A percentile compares a stretch with the other conserved stretches of the same genome.
Conservation (phyloP, 2,797 vertebrate genomes). For the Aselliscus stoliczkanus region DNA sequence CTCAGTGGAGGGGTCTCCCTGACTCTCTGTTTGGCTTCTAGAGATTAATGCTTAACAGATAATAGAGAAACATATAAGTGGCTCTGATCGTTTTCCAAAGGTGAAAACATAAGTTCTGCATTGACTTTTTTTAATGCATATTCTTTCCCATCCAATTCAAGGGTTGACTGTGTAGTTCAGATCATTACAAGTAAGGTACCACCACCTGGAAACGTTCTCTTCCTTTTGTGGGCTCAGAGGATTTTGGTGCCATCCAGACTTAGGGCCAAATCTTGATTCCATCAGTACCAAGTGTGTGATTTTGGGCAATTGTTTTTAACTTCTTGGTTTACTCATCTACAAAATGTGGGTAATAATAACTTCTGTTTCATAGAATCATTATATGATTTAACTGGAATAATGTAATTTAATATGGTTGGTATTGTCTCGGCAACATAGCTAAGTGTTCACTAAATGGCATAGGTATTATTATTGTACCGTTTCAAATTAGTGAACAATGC, state of each 20-base stretch:
- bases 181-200: background rate
- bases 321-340: background rate
- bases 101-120: background rate
- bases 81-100: background rate
- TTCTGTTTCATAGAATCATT: background rate
- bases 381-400: background rate
- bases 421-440: background rate
- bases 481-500: constrained; percentile 10
- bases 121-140: background rate
- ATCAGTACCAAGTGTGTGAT: background rate
- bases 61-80: background rate
- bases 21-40: background rate
- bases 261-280: background rate
- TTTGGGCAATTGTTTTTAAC: background rate
- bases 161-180: background rate
- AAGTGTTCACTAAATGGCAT: background rate
- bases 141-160: background rate
- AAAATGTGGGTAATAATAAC: background rate
- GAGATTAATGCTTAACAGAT: background rate
- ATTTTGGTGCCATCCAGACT: background rate
- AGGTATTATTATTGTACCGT: background rate
- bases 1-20: background rate
- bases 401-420: background rate
- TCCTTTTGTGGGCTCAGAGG: background rate
- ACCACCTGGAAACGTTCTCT: background rate